A percentile compares a stretch with the other conserved stretches of the same genome.
phyloP scores from a whole-genome alignment of 2,797 vertebrate genomes.

The Zalophus californianus region DNA sequence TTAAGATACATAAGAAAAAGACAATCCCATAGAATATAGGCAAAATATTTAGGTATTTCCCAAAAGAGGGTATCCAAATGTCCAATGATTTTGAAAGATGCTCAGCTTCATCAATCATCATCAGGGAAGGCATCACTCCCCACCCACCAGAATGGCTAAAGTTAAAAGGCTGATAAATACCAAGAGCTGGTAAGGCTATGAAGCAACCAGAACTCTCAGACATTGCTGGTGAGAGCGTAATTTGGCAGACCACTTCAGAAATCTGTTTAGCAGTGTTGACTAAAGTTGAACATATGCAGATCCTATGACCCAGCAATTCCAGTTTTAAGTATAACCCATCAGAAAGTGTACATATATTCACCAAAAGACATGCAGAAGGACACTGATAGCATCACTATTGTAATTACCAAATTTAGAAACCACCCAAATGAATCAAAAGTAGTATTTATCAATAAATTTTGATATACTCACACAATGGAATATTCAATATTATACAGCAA shows the following conservation, averaged over 20 bases:
- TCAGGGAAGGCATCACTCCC: background rate
- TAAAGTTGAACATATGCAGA: conserved; percentile 5
- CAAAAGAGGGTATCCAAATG: conserved; percentile 8
- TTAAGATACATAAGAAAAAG: background rate
- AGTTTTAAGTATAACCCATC: background rate
- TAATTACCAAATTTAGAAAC: background rate
- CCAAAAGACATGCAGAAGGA: background rate
- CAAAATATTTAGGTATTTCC: background rate
- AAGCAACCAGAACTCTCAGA: background rate
- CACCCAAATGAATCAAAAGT: background rate
- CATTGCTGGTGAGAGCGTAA: background rate
- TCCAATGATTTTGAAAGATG: conserved; percentile 7
- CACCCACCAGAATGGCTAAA: background rate
- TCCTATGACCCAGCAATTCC: background rate
- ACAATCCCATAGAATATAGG: background rate
- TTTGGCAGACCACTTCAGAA: background rate
- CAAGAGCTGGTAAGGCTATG: background rate
- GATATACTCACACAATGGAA: background rate
- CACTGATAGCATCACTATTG: background rate
- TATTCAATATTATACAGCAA: conserved; percentile 30
- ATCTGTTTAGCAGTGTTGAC: background rate
- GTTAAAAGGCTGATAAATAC: background rate
- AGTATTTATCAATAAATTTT: background rate
- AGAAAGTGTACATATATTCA: background rate
- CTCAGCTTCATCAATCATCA: background rate